These are phyloP conservation scores for Eulemur rubriventer DNA, from an alignment of 2,797 vertebrate genomes.

Conservation along the genomic window DNA sequence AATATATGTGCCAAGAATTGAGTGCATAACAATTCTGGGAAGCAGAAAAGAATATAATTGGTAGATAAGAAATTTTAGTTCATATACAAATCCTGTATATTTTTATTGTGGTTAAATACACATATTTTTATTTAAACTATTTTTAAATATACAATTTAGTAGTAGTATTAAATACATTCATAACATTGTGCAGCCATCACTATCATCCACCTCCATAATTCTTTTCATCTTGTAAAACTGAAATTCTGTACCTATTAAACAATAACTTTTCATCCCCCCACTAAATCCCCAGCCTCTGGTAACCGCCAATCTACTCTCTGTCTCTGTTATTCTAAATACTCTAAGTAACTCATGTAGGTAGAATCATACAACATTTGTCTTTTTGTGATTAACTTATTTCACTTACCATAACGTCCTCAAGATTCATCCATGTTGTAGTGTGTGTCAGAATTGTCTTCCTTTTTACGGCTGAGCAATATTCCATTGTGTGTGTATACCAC, in stretches of 20 bases:
- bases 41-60: not conserved
- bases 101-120: not conserved
- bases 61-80: not conserved
- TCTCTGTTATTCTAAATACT: not conserved
- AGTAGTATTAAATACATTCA: not conserved
- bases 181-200: not conserved
- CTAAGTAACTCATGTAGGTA: not conserved
- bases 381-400: not conserved
- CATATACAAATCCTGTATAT: not conserved
- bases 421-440: not conserved
- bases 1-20: not conserved
- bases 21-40: not conserved
- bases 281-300: not conserved
- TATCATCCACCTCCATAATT: not conserved
- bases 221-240: not conserved
- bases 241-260: not conserved
- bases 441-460: not conserved
- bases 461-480: not conserved
- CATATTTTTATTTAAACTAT: not conserved
- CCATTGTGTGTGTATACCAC: not conserved
- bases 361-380: not conserved
- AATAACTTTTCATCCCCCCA: not conserved
- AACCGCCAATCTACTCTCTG: not conserved
- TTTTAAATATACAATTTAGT: not conserved
- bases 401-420: not conserved